These are phyloP conservation scores for Clunio marinus DNA, from an alignment of 2,888 invertebrate species.

Conservation along the genomic window DNA sequence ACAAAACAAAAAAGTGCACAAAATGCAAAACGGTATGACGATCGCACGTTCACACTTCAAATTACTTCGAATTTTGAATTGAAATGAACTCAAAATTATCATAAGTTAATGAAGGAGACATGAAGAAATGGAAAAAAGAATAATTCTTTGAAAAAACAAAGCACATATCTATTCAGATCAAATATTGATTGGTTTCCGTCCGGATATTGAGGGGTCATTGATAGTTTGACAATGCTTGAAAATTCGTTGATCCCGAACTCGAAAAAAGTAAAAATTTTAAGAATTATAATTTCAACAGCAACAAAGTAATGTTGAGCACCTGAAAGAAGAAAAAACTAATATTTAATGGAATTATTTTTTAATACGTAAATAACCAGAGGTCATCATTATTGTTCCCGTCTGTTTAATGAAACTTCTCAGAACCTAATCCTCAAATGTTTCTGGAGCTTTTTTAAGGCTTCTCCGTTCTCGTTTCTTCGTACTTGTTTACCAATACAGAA, in stretches of 20 bases:
- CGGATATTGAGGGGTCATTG: background rate
- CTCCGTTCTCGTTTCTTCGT: too few relatives aligned
- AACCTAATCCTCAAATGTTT: too few relatives aligned
- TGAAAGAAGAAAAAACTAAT: too few relatives aligned
- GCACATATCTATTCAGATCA: background rate
- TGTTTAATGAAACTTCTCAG: too few relatives aligned
- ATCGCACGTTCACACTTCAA: background rate
- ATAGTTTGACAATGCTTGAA: background rate
- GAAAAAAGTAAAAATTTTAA: background rate
- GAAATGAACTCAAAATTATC: constrained; percentile 26
- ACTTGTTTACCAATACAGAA: background rate
- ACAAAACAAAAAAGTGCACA: constrained; percentile 6
- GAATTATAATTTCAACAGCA: background rate
- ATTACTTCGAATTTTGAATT: background rate
- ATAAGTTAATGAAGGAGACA: constrained; percentile 20
- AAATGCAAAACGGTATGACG: background rate
- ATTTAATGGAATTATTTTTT: background rate
- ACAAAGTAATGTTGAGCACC: background rate
- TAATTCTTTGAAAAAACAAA: background rate
- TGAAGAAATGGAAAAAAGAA: background rate
- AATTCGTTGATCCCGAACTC: background rate
- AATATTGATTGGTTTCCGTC: background rate
- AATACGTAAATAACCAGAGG: too few relatives aligned
- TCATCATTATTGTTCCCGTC: too few relatives aligned
- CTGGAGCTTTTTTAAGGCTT: too few relatives aligned